Evolutionary conservation across 2,113 vertebrate genomes (phyloP).

Genomic region (Percopsis transmontana): DNA sequence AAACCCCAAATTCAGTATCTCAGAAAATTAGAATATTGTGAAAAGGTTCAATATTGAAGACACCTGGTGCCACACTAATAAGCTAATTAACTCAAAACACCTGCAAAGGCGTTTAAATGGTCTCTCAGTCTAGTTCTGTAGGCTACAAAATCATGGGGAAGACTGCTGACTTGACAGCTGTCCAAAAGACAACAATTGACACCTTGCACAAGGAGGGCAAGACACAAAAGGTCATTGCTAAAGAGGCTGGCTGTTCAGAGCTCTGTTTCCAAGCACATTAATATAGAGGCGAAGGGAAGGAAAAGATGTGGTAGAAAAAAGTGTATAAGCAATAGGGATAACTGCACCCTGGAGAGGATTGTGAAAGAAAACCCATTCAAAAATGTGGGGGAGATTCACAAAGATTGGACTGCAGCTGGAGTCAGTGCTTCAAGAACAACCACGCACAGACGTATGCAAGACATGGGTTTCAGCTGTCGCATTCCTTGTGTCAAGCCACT

Average conservation of each 20-base stretch:
- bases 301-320: not conserved
- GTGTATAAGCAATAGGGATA: too few species aligned
- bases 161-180: not conserved
- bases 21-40: not conserved
- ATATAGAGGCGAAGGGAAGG: constrained; percentile 9
- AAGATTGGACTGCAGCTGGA: too few species aligned
- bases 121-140: not conserved
- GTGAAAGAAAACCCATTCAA: too few species aligned
- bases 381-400: too few species aligned
- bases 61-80: not conserved
- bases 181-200: not conserved
- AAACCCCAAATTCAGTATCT: not conserved
- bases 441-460: too few species aligned
- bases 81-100: not conserved
- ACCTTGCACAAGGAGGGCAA: not conserved
- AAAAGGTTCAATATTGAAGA: not conserved
- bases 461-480: too few species aligned
- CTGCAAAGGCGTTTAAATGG: too few species aligned
- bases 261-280: constrained; percentile 20
- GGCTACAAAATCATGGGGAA: not conserved
- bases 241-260: constrained; percentile 17
- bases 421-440: too few species aligned
- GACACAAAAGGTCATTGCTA: constrained; percentile 1
- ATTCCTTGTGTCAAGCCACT: too few species aligned
- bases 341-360: too few species aligned